Evolutionary conservation across 2,797 vertebrate genomes (phyloP).

Genomic region (Mormyrops attenuatus): DNA sequence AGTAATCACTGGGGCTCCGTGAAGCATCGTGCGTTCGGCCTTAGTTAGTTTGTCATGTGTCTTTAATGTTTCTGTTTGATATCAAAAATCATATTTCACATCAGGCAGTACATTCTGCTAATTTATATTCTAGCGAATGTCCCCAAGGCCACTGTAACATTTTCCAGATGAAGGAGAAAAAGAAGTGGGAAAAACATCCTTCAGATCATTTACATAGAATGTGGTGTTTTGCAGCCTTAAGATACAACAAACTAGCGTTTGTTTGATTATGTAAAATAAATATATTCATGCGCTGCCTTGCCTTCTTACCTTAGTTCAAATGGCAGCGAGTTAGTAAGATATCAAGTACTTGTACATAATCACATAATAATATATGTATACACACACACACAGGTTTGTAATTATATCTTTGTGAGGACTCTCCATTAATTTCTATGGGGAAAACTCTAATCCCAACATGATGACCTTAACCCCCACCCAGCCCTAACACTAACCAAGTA

Average conservation of each 20-base stretch:
- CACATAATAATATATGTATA: background rate
- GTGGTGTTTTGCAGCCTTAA: background rate
- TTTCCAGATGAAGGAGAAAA: background rate
- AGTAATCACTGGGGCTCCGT: background rate
- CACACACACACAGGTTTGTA: background rate
- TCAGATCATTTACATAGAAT: constrained; percentile 8
- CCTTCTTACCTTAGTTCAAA: background rate
- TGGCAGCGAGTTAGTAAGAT: background rate
- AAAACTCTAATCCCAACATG: background rate
- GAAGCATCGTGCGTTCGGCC: background rate
- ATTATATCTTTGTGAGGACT: no score
- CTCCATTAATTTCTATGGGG: background rate
- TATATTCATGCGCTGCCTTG: background rate
- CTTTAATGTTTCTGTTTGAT: background rate
- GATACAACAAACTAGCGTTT: background rate
- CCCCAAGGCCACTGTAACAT: constrained; percentile 16
- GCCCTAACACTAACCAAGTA: background rate
- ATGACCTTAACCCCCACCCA: background rate
- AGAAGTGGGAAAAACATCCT: background rate
- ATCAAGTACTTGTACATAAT: background rate
- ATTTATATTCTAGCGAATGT: background rate
- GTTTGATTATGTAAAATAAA: background rate
- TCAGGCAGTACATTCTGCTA: background rate
- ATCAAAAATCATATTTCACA: constrained; percentile 23
- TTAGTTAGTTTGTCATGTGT: background rate